phyloP scores from a whole-genome alignment of 1,140 invertebrate species.

The Papilio dardanus region DNA sequence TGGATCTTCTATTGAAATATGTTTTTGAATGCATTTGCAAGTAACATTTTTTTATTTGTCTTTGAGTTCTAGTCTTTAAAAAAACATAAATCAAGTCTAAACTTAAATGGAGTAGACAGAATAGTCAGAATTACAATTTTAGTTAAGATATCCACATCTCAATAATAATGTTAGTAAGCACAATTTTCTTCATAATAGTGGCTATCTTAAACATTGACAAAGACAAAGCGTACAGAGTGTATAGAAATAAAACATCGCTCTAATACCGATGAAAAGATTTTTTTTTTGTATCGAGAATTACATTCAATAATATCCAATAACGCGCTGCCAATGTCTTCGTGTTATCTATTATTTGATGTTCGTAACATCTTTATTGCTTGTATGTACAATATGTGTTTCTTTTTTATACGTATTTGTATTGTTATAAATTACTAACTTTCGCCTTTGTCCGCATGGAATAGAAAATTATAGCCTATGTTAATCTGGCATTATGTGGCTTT shows the following conservation, averaged over 20 bases:
- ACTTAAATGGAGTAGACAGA: not conserved
- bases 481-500: too few species aligned
- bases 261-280: conserved; percentile 26
- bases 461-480: too few species aligned
- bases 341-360: conserved; percentile 14
- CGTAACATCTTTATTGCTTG: conserved; percentile 1
- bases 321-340: not conserved
- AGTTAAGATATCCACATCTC: too few species aligned
- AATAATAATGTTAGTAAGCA: not conserved
- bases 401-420: not conserved
- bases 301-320: conserved; percentile 30
- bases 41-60: too few species aligned
- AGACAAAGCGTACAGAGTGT: not conserved
- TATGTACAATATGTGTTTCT: not conserved
- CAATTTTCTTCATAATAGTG: not conserved
- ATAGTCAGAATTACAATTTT: too few species aligned
- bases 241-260: conserved; percentile 8
- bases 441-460: not conserved
- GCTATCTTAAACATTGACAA: not conserved
- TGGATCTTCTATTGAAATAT: not conserved
- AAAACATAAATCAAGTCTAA: too few species aligned
- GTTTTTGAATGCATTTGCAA: conserved; percentile 1
- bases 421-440: too few species aligned
- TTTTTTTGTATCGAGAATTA: conserved; percentile 31
- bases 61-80: too few species aligned